Evolutionary conservation across 2,113 vertebrate genomes (phyloP).

Genomic region (Sclerurus mexicanus): DNA sequence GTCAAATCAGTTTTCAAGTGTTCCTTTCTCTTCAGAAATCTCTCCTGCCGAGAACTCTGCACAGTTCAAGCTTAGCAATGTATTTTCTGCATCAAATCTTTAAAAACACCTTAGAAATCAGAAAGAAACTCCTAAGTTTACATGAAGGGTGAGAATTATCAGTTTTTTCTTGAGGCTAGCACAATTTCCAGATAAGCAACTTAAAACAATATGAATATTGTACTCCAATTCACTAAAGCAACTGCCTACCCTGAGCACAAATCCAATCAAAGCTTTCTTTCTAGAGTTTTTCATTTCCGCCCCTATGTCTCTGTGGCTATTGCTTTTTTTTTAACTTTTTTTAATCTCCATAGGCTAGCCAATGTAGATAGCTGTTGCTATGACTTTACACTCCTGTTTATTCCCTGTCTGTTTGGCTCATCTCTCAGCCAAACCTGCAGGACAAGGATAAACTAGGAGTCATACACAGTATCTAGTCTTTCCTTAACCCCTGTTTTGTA

Average conservation of each 20-base stretch:
- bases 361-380: neutral
- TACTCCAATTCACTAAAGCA: neutral
- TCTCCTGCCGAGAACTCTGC: neutral
- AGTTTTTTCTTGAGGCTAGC: neutral
- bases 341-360: neutral
- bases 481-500: neutral
- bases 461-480: neutral
- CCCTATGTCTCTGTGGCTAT: neutral
- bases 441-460: neutral
- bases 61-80: neutral
- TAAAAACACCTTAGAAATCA: neutral
- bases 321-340: neutral
- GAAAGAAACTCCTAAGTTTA: neutral
- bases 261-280: neutral
- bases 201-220: neutral
- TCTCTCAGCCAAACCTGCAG: neutral
- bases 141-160: neutral
- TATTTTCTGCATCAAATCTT: neutral
- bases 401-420: fast-evolving
- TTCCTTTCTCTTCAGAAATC: neutral
- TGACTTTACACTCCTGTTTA: neutral
- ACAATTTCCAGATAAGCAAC: neutral
- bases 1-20: neutral
- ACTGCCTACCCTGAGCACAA: neutral
- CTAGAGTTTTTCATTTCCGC: neutral